Percentiles rank a stretch among this genome's conserved stretches.
phyloP scores from a whole-genome alignment of 2,888 invertebrate species.

The Eupithecia tripunctaria region DNA sequence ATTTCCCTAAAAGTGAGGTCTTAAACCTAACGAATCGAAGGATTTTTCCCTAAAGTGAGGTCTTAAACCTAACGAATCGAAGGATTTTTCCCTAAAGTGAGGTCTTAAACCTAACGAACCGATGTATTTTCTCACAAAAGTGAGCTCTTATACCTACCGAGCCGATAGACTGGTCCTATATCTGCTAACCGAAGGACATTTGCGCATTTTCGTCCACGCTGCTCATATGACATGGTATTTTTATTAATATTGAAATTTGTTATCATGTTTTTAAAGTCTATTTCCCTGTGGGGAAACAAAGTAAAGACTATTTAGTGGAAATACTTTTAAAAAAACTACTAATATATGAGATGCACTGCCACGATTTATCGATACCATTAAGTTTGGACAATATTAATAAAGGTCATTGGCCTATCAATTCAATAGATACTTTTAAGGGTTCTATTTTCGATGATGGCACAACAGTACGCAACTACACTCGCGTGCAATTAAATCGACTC shows the following conservation, averaged over 20 bases:
- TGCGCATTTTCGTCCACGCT: not conserved
- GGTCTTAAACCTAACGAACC: not conserved
- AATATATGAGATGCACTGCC: not conserved
- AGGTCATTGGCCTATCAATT: not conserved
- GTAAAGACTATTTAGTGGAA: not conserved
- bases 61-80: too few species aligned
- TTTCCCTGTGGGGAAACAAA: not conserved
- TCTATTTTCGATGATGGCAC: not conserved
- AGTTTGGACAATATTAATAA: not conserved
- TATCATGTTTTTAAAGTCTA: conserved; percentile 1
- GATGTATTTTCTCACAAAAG: not conserved
- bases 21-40: too few species aligned
- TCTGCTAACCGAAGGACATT: not conserved
- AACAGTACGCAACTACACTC: not conserved
- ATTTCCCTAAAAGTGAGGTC: too few species aligned
- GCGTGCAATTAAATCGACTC: too few species aligned
- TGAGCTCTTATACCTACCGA: not conserved
- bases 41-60: too few species aligned
- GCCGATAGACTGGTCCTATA: not conserved
- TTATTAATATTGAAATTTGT: not conserved
- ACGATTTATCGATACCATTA: not conserved
- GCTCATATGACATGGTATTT: not conserved
- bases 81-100: not conserved
- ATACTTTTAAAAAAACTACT: not conserved
- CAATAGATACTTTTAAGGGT: not conserved